These are phyloP conservation scores for Sitobion miscanthi DNA, from an alignment of 1,140 invertebrate species.

Conservation along the genomic window DNA sequence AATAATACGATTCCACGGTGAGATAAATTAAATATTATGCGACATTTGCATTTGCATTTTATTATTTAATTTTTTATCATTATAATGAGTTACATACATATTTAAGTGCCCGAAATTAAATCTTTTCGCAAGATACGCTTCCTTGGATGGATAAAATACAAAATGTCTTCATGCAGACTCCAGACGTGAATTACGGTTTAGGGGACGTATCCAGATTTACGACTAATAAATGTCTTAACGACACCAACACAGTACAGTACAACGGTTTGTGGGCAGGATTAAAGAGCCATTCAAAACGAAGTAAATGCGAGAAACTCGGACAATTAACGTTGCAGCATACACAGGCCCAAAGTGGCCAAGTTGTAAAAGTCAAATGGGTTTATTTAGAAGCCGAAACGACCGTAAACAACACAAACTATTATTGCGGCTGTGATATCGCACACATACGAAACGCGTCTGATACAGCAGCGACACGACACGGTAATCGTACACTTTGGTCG, in stretches of 20 bases:
- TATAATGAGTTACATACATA: not conserved
- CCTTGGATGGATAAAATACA: not conserved
- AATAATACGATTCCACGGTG: not conserved
- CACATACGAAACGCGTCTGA: not conserved
- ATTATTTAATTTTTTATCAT: not conserved
- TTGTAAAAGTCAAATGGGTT: constrained; percentile 40
- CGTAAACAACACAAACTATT: constrained; percentile 41
- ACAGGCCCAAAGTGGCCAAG: constrained; percentile 15
- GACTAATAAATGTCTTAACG: constrained; percentile 49
- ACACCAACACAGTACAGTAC: constrained; percentile 40
- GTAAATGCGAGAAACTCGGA: constrained; percentile 43
- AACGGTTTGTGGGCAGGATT: constrained; percentile 39
- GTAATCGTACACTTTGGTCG: not conserved
- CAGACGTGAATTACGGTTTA: not conserved
- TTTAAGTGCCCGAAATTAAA: not conserved
- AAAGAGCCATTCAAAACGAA: constrained; percentile 39
- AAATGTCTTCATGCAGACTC: not conserved
- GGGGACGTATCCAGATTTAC: constrained; percentile 40
- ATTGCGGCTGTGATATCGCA: not conserved
- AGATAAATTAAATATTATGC: not conserved
- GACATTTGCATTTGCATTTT: not conserved
- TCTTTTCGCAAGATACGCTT: not conserved
- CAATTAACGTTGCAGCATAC: constrained; percentile 40
- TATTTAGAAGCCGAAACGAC: constrained; percentile 2
- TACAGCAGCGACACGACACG: not conserved